These are phyloP conservation scores for Hydrolagus colliei DNA, from an alignment of 2,797 vertebrate species.

Conservation along the genomic window DNA sequence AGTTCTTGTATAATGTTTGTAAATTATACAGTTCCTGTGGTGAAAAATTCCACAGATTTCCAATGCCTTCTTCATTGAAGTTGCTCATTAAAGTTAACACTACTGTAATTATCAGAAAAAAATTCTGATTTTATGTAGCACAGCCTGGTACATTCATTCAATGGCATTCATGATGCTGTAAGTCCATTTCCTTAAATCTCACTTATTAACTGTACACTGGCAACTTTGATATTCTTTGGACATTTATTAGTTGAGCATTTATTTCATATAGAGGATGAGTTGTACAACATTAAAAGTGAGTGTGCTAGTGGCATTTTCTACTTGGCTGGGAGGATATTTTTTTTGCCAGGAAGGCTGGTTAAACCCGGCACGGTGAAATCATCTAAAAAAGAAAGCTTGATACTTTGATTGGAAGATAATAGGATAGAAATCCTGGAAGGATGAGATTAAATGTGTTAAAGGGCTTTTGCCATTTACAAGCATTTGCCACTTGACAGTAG, in stretches of 20 bases:
- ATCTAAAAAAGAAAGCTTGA: no score
- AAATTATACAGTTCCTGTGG: slow-evolving; percentile 5
- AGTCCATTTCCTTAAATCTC: neutral
- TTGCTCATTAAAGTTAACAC: neutral
- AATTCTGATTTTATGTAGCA: neutral
- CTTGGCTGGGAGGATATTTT: neutral
- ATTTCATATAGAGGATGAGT: neutral
- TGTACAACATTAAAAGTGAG: neutral
- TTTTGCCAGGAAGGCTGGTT: no score
- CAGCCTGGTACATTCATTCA: neutral
- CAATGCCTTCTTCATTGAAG: neutral
- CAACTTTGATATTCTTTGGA: slow-evolving; percentile 1
- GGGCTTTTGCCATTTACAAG: neutral
- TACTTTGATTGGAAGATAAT: no score
- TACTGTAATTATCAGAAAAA: slow-evolving; percentile 16
- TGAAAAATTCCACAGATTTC: neutral
- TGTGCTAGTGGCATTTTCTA: neutral
- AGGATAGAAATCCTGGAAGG: no score
- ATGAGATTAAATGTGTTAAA: no score
- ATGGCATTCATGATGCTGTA: neutral
- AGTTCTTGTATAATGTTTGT: slow-evolving; percentile 12
- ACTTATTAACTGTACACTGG: neutral
- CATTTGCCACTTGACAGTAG: neutral
- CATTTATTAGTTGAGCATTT: neutral
- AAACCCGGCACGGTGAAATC: no score